phyloP scores from a whole-genome alignment of 2,113 vertebrate species.

The Callithrix jacchus region DNA sequence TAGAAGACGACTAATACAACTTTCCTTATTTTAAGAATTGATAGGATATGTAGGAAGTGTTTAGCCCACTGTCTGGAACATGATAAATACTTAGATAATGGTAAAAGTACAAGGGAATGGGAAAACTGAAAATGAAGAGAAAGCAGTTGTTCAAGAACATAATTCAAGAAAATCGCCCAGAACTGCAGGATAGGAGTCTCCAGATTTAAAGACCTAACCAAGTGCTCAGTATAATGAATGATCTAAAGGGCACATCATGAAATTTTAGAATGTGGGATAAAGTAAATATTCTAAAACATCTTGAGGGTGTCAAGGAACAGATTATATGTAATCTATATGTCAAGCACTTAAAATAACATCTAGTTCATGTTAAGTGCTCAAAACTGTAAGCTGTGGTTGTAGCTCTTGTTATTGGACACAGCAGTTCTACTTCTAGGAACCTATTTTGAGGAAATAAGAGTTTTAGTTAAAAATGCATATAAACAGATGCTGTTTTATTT shows the following conservation, averaged over 20 bases:
- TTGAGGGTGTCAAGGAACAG: neutral
- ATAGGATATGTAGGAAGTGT: neutral
- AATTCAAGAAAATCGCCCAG: neutral
- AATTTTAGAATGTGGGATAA: neutral
- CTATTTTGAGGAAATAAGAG: neutral
- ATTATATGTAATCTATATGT: neutral
- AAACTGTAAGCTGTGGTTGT: neutral
- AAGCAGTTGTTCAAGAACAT: neutral
- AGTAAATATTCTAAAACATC: neutral
- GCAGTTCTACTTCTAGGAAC: conserved; percentile 22
- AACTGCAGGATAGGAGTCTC: neutral
- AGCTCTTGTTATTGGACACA: neutral
- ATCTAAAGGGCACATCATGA: neutral
- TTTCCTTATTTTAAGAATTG: neutral
- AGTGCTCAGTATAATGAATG: neutral
- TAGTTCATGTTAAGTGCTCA: neutral
- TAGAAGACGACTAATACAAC: neutral
- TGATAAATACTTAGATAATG: neutral
- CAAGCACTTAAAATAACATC: neutral
- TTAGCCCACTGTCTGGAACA: neutral
- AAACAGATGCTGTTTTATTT: neutral
- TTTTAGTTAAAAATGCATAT: conserved; percentile 6
- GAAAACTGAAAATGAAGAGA: neutral
- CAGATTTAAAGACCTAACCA: neutral
- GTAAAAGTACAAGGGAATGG: neutral